Evolutionary conservation across 1,140 invertebrate species (phyloP).

Genomic region (Acromyrmex charruanus): DNA sequence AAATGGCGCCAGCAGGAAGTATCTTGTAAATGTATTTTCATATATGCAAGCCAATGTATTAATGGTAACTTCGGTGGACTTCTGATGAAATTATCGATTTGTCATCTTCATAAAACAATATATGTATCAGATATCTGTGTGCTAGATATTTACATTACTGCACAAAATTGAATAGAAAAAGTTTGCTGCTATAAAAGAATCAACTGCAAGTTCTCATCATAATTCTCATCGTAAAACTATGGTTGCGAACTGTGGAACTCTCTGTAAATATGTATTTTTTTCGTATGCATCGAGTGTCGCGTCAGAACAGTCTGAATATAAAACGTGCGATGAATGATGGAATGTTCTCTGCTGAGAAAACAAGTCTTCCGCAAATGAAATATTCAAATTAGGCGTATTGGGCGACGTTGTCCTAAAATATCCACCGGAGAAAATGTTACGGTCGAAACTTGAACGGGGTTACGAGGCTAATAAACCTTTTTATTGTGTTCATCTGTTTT

Average conservation of each 20-base stretch:
- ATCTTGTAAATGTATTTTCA: constrained; percentile 38
- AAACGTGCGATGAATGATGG: constrained; percentile 36
- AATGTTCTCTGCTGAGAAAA: constrained; percentile 4
- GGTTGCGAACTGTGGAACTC: not conserved
- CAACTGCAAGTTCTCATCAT: not conserved
- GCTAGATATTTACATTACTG: not conserved
- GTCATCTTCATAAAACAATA: constrained; percentile 2
- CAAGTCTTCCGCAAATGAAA: constrained; percentile 33
- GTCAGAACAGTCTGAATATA: constrained; percentile 9
- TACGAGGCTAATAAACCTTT: constrained; percentile 68
- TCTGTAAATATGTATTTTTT: not conserved
- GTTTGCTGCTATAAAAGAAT: not conserved
- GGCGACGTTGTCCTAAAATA: constrained; percentile 24
- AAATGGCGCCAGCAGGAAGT: constrained; percentile 10
- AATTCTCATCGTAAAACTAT: not conserved
- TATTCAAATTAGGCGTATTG: constrained; percentile 35
- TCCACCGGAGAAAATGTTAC: not conserved
- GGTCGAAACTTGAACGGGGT: constrained; percentile 42
- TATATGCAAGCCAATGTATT: constrained; percentile 15
- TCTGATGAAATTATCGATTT: constrained; percentile 40
- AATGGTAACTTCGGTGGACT: constrained; percentile 7
- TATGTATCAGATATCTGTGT: not conserved
- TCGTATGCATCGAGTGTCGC: not conserved
- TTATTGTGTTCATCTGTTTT: constrained; percentile 59
- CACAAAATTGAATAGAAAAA: constrained; percentile 12